Conservation (phyloP, 2,888 invertebrate species). For the Sesia bembeciformis region DNA sequence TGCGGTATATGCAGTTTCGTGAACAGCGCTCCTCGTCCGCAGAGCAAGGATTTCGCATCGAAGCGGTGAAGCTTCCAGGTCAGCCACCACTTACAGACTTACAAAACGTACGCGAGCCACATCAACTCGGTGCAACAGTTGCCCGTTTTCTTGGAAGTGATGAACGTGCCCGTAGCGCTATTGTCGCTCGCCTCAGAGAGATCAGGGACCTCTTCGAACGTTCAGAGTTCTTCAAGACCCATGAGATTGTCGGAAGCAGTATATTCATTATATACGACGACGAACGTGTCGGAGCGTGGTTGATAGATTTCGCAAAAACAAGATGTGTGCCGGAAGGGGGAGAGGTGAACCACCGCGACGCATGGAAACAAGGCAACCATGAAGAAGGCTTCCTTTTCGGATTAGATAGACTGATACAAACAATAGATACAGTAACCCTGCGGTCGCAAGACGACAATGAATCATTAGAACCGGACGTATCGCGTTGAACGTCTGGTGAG, state of each 20-base stretch:
- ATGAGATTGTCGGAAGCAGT: slow-evolving; percentile 96
- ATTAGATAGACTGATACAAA: slow-evolving; percentile 91
- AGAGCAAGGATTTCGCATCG: slow-evolving; percentile 94
- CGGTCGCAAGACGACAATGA: slow-evolving; percentile 25
- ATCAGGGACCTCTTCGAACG: slow-evolving; percentile 87
- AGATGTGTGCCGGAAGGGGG: slow-evolving; percentile 80
- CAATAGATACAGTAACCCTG: slow-evolving; percentile 52
- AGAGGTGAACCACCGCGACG: slow-evolving; percentile 83
- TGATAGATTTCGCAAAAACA: slow-evolving; percentile 98
- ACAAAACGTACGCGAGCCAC: slow-evolving; percentile 87
- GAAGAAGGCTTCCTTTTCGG: slow-evolving; percentile 97
- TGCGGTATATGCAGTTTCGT: slow-evolving; percentile 97
- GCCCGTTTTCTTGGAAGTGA: slow-evolving; percentile 81
- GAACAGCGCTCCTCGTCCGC: slow-evolving; percentile 95
- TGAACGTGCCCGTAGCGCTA: slow-evolving; percentile 78
- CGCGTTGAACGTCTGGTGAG: slow-evolving; percentile 55
- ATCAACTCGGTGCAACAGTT: slow-evolving; percentile 83
- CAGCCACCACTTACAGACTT: slow-evolving; percentile 89
- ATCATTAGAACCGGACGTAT: slow-evolving; percentile 54
- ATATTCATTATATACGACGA: slow-evolving; percentile 95
- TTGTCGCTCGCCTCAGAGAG: slow-evolving; percentile 83
- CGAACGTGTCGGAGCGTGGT: slow-evolving; percentile 91
- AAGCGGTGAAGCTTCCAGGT: slow-evolving; percentile 92
- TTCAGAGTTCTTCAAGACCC: slow-evolving; percentile 87
- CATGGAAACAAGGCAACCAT: slow-evolving; percentile 95